These are phyloP conservation scores for Drosophila phalerata DNA, from an alignment of 2,888 invertebrate species.

Conservation along the genomic window DNA sequence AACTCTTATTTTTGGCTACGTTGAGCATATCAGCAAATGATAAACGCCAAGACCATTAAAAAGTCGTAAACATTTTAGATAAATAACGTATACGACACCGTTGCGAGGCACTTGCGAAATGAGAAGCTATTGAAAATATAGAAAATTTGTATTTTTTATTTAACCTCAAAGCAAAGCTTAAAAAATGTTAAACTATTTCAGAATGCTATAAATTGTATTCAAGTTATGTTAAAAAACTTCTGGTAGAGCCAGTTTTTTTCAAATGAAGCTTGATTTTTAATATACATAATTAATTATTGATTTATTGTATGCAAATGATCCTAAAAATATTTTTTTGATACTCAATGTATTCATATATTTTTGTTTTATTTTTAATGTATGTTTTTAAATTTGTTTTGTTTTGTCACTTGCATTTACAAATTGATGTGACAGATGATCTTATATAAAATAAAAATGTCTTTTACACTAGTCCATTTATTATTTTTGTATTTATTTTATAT, in stretches of 20 bases:
- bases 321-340: no score
- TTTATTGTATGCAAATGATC: background rate
- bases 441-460: background rate
- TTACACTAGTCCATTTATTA: no score
- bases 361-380: no score
- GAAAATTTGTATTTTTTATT: background rate
- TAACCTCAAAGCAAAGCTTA: background rate
- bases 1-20: slow-evolving; percentile 45
- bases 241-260: background rate
- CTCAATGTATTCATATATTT: no score
- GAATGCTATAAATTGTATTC: background rate
- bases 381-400: no score
- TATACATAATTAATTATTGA: slow-evolving; percentile 7
- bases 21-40: slow-evolving; percentile 61
- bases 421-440: slow-evolving; percentile 6
- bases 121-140: background rate
- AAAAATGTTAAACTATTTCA: background rate
- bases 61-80: slow-evolving; percentile 39
- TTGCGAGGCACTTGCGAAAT: background rate
- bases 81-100: slow-evolving; percentile 55
- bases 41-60: slow-evolving; percentile 42
- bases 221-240: background rate
- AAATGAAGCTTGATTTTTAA: background rate
- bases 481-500: background rate
- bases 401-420: background rate